A percentile compares a stretch with the other conserved stretches of the same genome.
These are phyloP conservation scores for Cylindroiulus punctatus DNA, from an alignment of 2,888 invertebrate genomes.

Conservation along the genomic window DNA sequence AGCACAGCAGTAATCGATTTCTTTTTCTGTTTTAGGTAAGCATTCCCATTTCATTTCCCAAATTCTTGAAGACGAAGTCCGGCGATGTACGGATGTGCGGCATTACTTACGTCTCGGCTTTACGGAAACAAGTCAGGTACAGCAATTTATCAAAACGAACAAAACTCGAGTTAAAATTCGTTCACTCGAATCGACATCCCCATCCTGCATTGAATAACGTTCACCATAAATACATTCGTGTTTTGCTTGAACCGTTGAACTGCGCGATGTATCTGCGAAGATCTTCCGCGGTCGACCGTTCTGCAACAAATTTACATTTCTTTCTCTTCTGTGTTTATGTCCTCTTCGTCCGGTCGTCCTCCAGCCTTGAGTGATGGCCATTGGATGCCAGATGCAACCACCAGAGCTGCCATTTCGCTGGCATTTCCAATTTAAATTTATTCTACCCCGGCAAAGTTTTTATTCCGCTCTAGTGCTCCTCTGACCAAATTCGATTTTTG, in stretches of 20 bases:
- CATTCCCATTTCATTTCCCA: neutral
- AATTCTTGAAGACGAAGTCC: neutral
- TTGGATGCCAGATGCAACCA: neutral
- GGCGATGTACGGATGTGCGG: neutral
- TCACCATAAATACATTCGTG: neutral
- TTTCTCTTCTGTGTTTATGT: neutral
- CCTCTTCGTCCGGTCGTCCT: neutral
- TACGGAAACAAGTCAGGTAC: neutral
- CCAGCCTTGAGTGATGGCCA: constrained; percentile 9
- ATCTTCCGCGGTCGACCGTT: constrained; percentile 4
- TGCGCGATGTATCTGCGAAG: neutral
- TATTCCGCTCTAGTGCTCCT: constrained; percentile 9
- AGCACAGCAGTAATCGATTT: neutral
- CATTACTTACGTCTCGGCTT: too few species aligned
- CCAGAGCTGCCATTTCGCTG: neutral
- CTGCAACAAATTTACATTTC: neutral
- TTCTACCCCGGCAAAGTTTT: neutral
- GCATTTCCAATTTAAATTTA: constrained; percentile 31
- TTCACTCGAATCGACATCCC: neutral
- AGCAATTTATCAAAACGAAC: neutral
- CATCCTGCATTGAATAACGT: neutral
- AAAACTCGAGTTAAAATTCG: constrained; percentile 17
- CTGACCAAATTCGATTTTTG: constrained; percentile 31
- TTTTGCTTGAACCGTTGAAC: constrained; percentile 3
- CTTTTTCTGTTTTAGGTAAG: constrained; percentile 5